phyloP scores from a whole-genome alignment of 2,888 invertebrate genomes.

The Stramonita haemastoma region DNA sequence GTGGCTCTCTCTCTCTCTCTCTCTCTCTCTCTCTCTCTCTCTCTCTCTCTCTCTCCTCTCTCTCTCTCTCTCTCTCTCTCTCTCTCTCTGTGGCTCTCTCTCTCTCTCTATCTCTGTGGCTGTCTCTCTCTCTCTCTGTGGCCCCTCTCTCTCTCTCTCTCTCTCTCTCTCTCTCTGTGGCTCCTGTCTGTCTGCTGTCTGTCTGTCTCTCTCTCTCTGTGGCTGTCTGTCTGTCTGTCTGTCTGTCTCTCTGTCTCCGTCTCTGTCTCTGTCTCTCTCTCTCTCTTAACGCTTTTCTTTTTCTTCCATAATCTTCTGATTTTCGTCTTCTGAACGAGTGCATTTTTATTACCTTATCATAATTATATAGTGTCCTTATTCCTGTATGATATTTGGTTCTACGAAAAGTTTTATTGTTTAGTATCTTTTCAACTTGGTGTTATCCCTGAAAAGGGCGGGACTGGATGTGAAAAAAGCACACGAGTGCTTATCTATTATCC shows the following conservation, averaged over 20 bases:
- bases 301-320: too few species aligned
- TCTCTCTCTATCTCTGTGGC: background rate
- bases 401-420: too few species aligned
- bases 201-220: conserved; percentile 5
- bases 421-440: too few species aligned
- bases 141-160: conserved; percentile 4
- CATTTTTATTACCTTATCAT: too few species aligned
- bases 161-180: conserved; percentile 22
- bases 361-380: too few species aligned
- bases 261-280: conserved; percentile 1
- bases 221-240: background rate
- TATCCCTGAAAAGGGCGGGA: too few species aligned
- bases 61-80: background rate
- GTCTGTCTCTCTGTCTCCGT: background rate
- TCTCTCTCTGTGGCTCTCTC: conserved; percentile 10
- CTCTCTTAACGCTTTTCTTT: background rate
- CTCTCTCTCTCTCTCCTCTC: conserved; percentile 16
- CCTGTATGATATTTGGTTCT: too few species aligned
- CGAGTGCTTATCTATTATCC: too few species aligned
- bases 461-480: too few species aligned
- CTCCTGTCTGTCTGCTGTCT: too few species aligned
- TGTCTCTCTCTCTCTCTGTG: conserved; percentile 9
- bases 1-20: conserved; percentile 23
- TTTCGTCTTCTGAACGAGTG: too few species aligned
- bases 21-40: conserved; percentile 16